phyloP scores from a whole-genome alignment of 2,888 invertebrate species.

The Trissolcus japonicus region DNA sequence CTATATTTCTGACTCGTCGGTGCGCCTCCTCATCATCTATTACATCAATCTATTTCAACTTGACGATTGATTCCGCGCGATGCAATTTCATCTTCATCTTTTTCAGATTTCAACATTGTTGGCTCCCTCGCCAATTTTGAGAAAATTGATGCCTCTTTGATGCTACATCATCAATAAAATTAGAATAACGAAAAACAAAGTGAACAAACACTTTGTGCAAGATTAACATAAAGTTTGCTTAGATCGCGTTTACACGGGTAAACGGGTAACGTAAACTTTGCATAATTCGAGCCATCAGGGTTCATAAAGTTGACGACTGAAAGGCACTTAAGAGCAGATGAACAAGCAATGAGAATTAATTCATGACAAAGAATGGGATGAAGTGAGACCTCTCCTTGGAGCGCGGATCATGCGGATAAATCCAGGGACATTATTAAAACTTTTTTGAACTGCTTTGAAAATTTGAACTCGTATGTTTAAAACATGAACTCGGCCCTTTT shows the following conservation, averaged over 20 bases:
- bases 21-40: slow-evolving; percentile 1
- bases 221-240: slow-evolving; percentile 1
- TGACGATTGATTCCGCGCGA: slow-evolving; percentile 20
- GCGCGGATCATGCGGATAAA: no score
- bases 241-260: slow-evolving; percentile 2
- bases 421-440: no score
- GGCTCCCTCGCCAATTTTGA: not conserved
- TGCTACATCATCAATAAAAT: not conserved
- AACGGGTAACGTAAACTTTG: slow-evolving; percentile 1
- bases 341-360: slow-evolving; percentile 2
- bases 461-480: no score
- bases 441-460: no score
- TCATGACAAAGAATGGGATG: not conserved
- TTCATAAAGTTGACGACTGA: not conserved
- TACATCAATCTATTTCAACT: slow-evolving; percentile 35
- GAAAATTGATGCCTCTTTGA: not conserved
- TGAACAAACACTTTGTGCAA: not conserved
- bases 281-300: slow-evolving; percentile 1
- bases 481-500: no score
- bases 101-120: not conserved
- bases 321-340: not conserved
- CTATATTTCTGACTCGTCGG: slow-evolving; percentile 31
- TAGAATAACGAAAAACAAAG: not conserved
- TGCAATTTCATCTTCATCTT: slow-evolving; percentile 13
- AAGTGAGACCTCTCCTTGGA: no score